Base-by-base conservation (phyloP, 2,888 invertebrate genomes). In the Melitaea athalia region DNA sequence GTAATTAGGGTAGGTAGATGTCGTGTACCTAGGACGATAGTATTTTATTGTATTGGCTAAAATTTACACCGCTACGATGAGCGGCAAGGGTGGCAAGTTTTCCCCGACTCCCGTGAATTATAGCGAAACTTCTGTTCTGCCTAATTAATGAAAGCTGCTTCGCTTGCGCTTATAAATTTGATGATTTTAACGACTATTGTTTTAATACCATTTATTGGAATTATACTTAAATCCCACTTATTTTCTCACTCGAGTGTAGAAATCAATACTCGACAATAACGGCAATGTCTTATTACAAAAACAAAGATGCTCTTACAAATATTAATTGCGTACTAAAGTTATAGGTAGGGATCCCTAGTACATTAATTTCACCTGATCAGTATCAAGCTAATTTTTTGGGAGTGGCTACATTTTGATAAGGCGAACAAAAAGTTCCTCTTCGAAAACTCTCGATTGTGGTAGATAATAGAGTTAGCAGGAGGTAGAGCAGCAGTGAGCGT, bases 21-120 rank as follows among this genome's bases (percentile, higher is more conserved):
- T 86, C 84, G 83, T 83, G 79, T 82, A 81, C 82, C 84, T 80
- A 76, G 77, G 80, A 78, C 81, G 84, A 85, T 86, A 83, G 86
- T 88, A 89, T 91, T 91, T 89, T 89, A 91, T 91, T 91, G 89
- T 89, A 92, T 91, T 89, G 85, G 85, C 86, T 87, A 87, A 85
- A 88, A 87, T 90, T 90, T 87, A 87, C 85, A 86, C 81, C 77
- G 81, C 77, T 74, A 80, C 84, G 89, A 88, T 87, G 89, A 88
- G 88, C 84, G 79, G 83, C 78, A 81, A 80, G 81, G 86, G 85
- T 85, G 85, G 85, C 80, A 88, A 91, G 88, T 89, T 91, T 55
- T 85, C 76, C 81, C 81, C 82, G 84, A 84, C 86, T 86, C 82
- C 77, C 79, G 79, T 81, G 82, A 87, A 92, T 92, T 92, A 92